Evolutionary conservation across 1,140 invertebrate species (phyloP).

Genomic region (Streblospio benedicti): DNA sequence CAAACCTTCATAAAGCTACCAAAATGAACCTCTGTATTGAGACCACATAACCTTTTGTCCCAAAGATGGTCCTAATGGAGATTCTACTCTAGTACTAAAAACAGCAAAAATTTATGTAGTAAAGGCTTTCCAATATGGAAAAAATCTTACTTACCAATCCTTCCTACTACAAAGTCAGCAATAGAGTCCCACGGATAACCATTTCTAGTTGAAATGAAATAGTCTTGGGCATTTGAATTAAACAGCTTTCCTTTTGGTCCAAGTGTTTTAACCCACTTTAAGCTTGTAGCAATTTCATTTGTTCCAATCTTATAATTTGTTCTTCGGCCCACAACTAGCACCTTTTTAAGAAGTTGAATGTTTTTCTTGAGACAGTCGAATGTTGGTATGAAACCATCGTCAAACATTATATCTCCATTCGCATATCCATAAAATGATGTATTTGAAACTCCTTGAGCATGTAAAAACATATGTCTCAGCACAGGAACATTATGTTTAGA

Average conservation of each 20-base stretch:
- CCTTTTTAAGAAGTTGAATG: neutral
- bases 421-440: slow-evolving; percentile 10
- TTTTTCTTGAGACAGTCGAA: neutral
- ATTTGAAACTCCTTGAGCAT: neutral
- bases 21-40: too few relatives aligned
- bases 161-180: slow-evolving; percentile 6
- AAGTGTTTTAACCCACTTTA: neutral
- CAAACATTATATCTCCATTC: slow-evolving; percentile 10
- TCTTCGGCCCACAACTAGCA: slow-evolving; percentile 3
- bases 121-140: too few relatives aligned
- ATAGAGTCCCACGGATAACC: slow-evolving; percentile 6
- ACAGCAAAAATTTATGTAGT: too few relatives aligned
- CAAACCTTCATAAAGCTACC: too few relatives aligned
- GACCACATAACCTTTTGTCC: too few relatives aligned
- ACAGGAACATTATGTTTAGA: neutral
- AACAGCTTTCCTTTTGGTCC: neutral
- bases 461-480: too few relatives aligned
- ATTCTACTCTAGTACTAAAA: too few relatives aligned
- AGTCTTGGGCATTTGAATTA: slow-evolving; percentile 6
- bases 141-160: too few relatives aligned
- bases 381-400: neutral
- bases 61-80: too few relatives aligned
- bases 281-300: neutral
- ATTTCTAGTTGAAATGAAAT: slow-evolving; percentile 1
- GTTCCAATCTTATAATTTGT: neutral